Evolutionary conservation across 1,140 invertebrate genomes (phyloP), one percentile per base, ranked within the genome.

Genomic region (Nephotettix cincticeps): DNA sequence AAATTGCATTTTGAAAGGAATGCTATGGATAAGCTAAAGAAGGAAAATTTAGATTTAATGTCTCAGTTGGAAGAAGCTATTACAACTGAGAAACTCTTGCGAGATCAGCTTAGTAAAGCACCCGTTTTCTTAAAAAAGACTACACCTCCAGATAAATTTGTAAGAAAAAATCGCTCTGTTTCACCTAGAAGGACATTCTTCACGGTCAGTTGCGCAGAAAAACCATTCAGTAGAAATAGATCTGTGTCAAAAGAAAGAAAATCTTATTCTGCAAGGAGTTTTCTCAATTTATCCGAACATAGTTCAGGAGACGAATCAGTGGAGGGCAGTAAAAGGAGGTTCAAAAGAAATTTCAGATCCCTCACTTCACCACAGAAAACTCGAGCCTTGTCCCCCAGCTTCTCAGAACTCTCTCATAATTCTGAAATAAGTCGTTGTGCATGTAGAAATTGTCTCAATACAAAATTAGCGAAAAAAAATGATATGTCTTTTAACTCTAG

Each of bases 341-440:
- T 14, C 4, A 61, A 61, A 23, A 11, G 23, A 54, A 54, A 19
- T 4, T 54, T 21, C 4, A 6, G 23, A 61, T n/a, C 23, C 47
- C 28, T 27, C 27, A 61, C 13, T 3, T n/a, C 23, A 27, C 4
- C 27, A 61, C 2, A 4, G 23, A 61, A 28, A 54, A 6, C 19
- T 61, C 56, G 56, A 61, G 56, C 56, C 28, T 61, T 25, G 6
- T 61, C 56, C 1, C 56, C 56, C 6, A 61, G 14, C 9, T 29
- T 61, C 9, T 61, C 56, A 27, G 56, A 61, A 4, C 56, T 61
- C 6, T 61, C 56, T 27, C 56, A 61, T n/a, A 61, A 61, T 23
- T 61, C 56, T 9, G 56, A 23, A 21, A 9, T 61, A 14, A 61
- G 56, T 61, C 21, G 25, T 11, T 61, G 56, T 61, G 56, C 21